Evolutionary conservation across 2,113 vertebrate genomes (phyloP), one percentile per base, ranked within the genome.

Genomic region (Ivindomyrus marchei): DNA sequence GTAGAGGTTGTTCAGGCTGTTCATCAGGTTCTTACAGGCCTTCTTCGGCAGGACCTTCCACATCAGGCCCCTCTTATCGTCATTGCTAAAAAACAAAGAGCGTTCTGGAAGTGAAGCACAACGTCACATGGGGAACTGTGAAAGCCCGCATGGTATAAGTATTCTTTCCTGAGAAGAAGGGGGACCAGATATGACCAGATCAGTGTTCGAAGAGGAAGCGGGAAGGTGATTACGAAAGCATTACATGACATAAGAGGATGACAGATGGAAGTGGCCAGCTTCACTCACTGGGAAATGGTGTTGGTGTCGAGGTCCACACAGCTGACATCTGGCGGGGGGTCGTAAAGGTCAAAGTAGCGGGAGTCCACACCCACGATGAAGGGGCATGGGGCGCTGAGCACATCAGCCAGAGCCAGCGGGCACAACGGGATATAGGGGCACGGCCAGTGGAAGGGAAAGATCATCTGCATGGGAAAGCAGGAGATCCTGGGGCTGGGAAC

Each of bases 311-410:
- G 95, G 95, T 99, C 98, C 93, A 99, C 97, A 89, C 98, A 99
- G 95, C 97, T 99, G 91, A 99, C 97, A 90, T 99, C 98, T 17
- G 97, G 95, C 10, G 98, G 98, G 92, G 98, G 98, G 88, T 99
- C 97, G 89, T 98, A 99, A 90, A 99, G 96, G 94, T 99, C 98
- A 94, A 99, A 99, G 92, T 99, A 99, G 93, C 98, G 96, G 31
- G 98, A 99, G 94, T 99, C 98, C 92, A 99, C 97, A 56, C 98
- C 98, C 92, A 99, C 98, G 45, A 99, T 99, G 96, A 99, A 99
- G 0, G 98, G 98, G 90, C 98, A 99, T 0, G 98, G 98, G 6
- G 98, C 98, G 70, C 98, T 99, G 92, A 99, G 95, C 50, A 99
- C 98, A 90, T 98, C 98, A 31, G 98, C 98, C 95, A 99, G 95